Conservation (phyloP, 1,140 invertebrate genomes). For the Eulimnadia texana region DNA sequence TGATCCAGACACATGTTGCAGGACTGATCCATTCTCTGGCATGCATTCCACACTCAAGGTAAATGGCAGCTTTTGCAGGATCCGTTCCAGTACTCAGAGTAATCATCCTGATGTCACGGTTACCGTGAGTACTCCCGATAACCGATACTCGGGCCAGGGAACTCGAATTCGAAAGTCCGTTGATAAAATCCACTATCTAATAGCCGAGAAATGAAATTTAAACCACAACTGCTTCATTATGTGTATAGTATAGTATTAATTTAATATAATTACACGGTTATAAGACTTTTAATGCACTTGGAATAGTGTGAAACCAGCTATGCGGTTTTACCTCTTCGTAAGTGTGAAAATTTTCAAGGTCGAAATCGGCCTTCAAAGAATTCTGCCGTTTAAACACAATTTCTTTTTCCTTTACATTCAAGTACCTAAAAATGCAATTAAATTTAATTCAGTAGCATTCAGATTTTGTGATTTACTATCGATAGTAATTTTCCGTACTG, state of each 20-base stretch:
- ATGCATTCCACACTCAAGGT: constrained; percentile 52
- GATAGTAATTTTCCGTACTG: too few species aligned
- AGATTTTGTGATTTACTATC: too few species aligned
- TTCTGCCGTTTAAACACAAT: background rate
- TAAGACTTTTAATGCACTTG: background rate
- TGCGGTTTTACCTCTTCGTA: constrained; percentile 15
- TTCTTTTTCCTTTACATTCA: background rate
- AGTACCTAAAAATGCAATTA: background rate
- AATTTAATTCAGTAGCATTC: too few species aligned
- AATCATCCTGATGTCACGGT: constrained; percentile 4
- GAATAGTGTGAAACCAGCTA: background rate
- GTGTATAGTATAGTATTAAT: too few species aligned
- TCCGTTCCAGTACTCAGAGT: background rate
- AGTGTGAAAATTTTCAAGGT: constrained; percentile 17
- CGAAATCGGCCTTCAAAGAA: background rate
- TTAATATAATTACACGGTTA: background rate
- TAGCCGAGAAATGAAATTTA: background rate
- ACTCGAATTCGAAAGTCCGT: constrained; percentile 1
- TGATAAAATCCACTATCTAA: constrained; percentile 10
- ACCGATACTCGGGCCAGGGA: background rate
- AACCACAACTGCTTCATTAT: too few species aligned
- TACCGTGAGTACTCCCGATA: constrained; percentile 6
- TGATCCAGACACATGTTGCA: constrained; percentile 64
- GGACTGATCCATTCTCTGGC: constrained; percentile 84
- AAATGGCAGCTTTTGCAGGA: constrained; percentile 19